phyloP scores from a whole-genome alignment of 92 coral and sea anemone genomes.

The Micromussa lordhowensis region DNA sequence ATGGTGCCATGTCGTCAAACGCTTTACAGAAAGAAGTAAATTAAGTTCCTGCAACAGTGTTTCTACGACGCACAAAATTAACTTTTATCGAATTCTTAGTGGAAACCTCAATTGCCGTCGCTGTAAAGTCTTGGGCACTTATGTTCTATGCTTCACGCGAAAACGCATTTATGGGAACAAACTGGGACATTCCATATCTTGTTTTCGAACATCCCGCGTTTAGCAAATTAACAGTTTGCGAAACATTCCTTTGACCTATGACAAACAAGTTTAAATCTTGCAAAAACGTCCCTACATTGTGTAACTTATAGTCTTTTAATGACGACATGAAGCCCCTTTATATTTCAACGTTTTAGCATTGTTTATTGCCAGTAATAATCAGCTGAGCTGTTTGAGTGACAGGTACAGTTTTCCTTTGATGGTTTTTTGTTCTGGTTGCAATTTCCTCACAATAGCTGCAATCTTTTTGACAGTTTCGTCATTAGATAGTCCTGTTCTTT shows the following conservation, averaged over 20 bases:
- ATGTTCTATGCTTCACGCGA: no score
- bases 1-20: no score
- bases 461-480: constrained; percentile 95
- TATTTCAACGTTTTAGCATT: background rate
- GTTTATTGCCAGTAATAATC: background rate
- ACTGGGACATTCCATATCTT: no score
- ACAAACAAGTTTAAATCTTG: background rate
- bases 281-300: background rate
- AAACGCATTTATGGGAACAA: no score
- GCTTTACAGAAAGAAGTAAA: no score
- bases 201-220: background rate
- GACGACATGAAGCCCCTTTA: background rate
- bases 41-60: no score
- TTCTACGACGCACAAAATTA: no score
- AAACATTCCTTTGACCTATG: background rate
- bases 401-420: constrained; percentile 90
- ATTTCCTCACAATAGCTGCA: constrained; percentile 84
- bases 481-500: constrained; percentile 90
- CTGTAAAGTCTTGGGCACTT: no score
- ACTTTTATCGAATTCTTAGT: no score
- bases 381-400: constrained; percentile 68
- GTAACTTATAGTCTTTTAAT: background rate
- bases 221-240: background rate
- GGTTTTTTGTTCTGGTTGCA: constrained; percentile 90
- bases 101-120: no score